Base-by-base conservation (phyloP, 2,113 vertebrate species). In the Brachyistius frenatus region DNA sequence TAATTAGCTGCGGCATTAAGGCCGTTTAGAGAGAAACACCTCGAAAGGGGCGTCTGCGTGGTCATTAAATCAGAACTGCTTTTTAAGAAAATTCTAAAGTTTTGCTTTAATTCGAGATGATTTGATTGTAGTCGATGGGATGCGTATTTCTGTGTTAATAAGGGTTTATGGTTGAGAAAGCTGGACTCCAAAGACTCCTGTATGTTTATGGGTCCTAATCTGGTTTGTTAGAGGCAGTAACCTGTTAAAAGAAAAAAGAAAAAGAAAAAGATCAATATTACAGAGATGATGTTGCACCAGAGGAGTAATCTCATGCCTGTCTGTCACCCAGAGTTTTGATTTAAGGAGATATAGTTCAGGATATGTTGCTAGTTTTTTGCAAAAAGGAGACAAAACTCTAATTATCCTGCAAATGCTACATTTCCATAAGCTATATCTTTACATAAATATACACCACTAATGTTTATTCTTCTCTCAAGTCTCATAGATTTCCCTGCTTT, bases 1-100 rank as follows among this genome's bases (percentile, higher is more conserved):
- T 92, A 86, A 93, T 90, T 90, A 91, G 83, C 81, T 1, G 23
- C 62, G 39, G 70, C 72, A 83, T 87, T 84, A 86, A 65, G 66
- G 81, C 65, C 67, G 30, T 87, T 89, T 88, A 84, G 81, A 63
- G 54, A 78, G 60, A 80, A 23, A 90, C 84, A 82, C 82, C 76
- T 81, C 60, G 4, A 81, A 70, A 78, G 23, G 23, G 23, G 69
- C 33, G 13, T 60, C 31, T 57, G 66, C 23, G 23, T 10, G n/a
- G 16, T 63, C 44, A n/a, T 62, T 78, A 47, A 80, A 72, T 76
- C 74, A 71, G 76, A 50, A 83, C 78, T 52, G 61, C 58, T 66
- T 73, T 85, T 66, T 39, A 31, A 54, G 37, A 31, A 84, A 78
- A 87, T 78, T 50, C 23, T 67, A 85, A 86, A 67, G 68, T 86